A percentile compares a stretch with the other conserved stretches of the same genome.
Conservation (phyloP, 2,797 vertebrate genomes). For the Alosa sapidissima region DNA sequence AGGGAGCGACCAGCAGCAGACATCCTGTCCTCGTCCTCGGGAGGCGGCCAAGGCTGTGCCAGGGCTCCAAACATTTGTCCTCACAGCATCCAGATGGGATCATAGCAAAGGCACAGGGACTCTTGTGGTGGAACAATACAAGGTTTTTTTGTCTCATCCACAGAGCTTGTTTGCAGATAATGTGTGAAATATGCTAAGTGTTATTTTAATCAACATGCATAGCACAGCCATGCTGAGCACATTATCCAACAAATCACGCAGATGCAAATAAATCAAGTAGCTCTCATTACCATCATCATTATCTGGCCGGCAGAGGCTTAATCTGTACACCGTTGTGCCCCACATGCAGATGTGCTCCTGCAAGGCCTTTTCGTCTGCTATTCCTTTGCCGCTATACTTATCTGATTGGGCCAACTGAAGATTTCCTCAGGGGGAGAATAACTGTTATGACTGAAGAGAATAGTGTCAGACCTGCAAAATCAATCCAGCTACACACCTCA, state of each 20-base stretch:
- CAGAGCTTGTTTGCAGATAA: not conserved
- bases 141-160: not conserved
- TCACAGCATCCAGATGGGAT: not conserved
- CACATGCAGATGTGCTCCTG: not conserved
- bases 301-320: not conserved
- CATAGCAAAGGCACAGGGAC: not conserved
- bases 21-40: not conserved
- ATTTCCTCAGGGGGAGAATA: not conserved
- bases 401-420: not conserved
- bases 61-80: not conserved
- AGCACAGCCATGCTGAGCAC: not conserved
- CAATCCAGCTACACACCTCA: not conserved
- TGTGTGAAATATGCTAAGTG: not conserved
- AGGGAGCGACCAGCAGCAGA: not conserved
- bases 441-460: not conserved
- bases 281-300: constrained; percentile 14
- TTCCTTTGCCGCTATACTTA: not conserved
- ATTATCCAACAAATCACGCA: constrained; percentile 6
- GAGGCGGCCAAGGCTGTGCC: not conserved
- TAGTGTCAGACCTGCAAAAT: not conserved
- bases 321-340: not conserved
- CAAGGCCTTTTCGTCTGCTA: too few relatives aligned
- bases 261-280: not conserved
- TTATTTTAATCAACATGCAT: not conserved
- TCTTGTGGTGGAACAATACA: not conserved